A percentile compares a stretch with the other conserved stretches of the same genome.
These are phyloP conservation scores for Sarcophaga bullata DNA, from an alignment of 1,140 invertebrate species.

Conservation along the genomic window DNA sequence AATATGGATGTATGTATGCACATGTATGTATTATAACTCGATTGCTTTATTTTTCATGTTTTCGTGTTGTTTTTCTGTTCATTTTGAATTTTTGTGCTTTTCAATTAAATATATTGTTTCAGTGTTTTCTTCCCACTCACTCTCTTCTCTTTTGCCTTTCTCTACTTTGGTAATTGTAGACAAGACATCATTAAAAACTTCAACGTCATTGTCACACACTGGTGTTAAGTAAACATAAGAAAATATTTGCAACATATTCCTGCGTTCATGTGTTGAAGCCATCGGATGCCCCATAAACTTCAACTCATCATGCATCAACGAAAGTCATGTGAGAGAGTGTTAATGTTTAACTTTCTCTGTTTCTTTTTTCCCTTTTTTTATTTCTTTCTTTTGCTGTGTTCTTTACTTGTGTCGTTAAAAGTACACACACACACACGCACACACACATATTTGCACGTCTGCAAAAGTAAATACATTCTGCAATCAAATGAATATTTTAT, in stretches of 20 bases:
- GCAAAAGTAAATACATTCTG: not conserved
- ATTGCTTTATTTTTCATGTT: too few relatives aligned
- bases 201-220: not conserved
- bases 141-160: not conserved
- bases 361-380: too few relatives aligned
- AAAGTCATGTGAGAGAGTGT: not conserved
- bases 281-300: not conserved
- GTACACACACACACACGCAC: too few relatives aligned
- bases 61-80: too few relatives aligned
- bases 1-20: too few relatives aligned
- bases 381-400: too few relatives aligned
- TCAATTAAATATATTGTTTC: not conserved
- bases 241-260: not conserved
- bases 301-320: conserved; percentile 2
- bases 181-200: conserved; percentile 15
- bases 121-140: not conserved
- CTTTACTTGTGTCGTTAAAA: too few relatives aligned
- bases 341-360: too few relatives aligned
- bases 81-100: not conserved
- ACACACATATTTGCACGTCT: too few relatives aligned
- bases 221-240: not conserved
- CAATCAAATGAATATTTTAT: conserved; percentile 4
- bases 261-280: not conserved
- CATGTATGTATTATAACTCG: too few relatives aligned
- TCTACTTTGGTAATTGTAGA: not conserved